These are phyloP conservation scores for Poeciliopsis turrubarensis DNA, from an alignment of 2,113 vertebrate genomes.

Conservation along the genomic window DNA sequence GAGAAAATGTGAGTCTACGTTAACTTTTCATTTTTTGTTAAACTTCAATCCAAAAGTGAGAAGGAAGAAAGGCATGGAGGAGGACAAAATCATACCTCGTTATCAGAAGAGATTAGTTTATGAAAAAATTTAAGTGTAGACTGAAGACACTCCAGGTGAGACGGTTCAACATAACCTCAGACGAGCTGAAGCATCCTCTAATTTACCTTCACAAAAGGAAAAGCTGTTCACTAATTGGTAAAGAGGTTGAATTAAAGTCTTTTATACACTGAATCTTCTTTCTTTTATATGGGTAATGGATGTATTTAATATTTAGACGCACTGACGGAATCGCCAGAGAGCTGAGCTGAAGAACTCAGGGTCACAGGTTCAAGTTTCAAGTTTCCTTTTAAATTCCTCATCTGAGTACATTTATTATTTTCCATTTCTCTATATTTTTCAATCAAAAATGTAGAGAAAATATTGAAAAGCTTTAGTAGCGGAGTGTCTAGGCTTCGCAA, in stretches of 20 bases:
- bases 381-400: slow-evolving; percentile 44
- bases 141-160: slow-evolving; percentile 8
- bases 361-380: slow-evolving; percentile 60
- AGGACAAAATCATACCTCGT: neutral
- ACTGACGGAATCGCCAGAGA: slow-evolving; percentile 24
- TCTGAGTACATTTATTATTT: slow-evolving; percentile 14
- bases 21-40: neutral
- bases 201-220: neutral
- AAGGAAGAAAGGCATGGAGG: neutral
- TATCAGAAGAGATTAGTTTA: neutral
- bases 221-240: slow-evolving; percentile 13
- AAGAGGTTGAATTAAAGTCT: slow-evolving; percentile 25
- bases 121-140: neutral
- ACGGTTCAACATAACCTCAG: slow-evolving; percentile 12
- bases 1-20: no score
- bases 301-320: slow-evolving; percentile 38
- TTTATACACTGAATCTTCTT: slow-evolving; percentile 3
- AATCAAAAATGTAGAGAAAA: slow-evolving; percentile 27
- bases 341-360: slow-evolving; percentile 23
- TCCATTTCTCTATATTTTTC: slow-evolving; percentile 15
- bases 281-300: slow-evolving; percentile 25
- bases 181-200: slow-evolving; percentile 33
- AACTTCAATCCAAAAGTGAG: neutral
- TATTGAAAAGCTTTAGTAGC: slow-evolving; percentile 41
- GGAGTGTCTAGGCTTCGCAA: slow-evolving; percentile 15